These are phyloP conservation scores for Tamandua tetradactyla DNA, from an alignment of 2,797 vertebrate genomes.

Conservation along the genomic window DNA sequence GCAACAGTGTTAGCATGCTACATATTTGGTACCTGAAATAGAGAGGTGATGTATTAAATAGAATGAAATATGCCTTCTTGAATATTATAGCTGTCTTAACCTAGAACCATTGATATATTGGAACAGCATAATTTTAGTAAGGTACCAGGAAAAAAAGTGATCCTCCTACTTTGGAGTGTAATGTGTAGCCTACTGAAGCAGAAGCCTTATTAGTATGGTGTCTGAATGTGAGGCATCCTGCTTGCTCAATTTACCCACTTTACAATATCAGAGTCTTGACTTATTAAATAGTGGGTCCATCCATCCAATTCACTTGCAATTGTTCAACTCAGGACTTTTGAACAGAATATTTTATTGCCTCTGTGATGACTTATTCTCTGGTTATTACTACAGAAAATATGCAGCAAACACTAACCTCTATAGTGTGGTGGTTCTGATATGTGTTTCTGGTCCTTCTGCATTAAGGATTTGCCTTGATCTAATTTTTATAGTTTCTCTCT, in stretches of 20 bases:
- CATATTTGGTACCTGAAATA: not conserved
- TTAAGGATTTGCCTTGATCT: not conserved
- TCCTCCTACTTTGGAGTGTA: not conserved
- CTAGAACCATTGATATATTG: not conserved
- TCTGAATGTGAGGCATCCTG: not conserved
- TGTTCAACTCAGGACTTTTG: not conserved
- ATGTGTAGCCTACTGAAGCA: not conserved
- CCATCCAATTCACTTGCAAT: not conserved
- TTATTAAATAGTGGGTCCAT: not conserved
- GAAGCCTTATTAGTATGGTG: not conserved
- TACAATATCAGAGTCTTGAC: not conserved
- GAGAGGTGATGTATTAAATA: not conserved
- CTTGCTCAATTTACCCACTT: not conserved
- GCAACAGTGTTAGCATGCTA: not conserved
- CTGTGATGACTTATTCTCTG: not conserved
- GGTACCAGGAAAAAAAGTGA: not conserved
- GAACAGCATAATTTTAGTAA: not conserved
- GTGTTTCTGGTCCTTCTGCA: not conserved
- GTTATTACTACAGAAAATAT: conserved; percentile 14
- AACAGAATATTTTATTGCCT: not conserved
- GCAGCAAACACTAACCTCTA: not conserved
- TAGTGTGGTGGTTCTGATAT: not conserved
- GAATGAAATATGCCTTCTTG: not conserved
- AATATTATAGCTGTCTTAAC: not conserved
- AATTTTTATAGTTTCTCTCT: not conserved